A percentile compares a stretch with the other conserved stretches of the same genome.
These are phyloP conservation scores for Phenacoccus solenopsis DNA, from an alignment of 1,140 invertebrate species.

Conservation along the genomic window DNA sequence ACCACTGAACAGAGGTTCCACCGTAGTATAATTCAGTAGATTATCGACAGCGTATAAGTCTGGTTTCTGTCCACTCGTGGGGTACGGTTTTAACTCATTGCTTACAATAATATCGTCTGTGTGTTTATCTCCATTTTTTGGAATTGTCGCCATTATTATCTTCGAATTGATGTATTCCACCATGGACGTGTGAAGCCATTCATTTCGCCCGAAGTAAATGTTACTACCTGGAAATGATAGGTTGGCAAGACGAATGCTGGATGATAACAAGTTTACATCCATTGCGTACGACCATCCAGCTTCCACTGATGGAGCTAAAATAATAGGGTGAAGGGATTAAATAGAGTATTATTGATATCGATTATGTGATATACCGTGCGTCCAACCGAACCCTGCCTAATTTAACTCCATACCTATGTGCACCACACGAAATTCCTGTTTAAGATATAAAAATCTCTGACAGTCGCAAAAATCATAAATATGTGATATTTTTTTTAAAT, in stretches of 20 bases:
- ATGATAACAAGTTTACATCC: conserved; percentile 42
- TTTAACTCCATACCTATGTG: too few relatives aligned
- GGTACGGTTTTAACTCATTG: not conserved
- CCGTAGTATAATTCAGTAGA: not conserved
- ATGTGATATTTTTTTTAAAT: too few relatives aligned
- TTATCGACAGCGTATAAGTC: not conserved
- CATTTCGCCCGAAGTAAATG: not conserved
- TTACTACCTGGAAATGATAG: not conserved
- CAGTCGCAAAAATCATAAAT: too few relatives aligned
- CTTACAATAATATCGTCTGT: not conserved
- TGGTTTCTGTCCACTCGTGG: not conserved
- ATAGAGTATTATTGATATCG: too few relatives aligned
- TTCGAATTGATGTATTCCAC: not conserved
- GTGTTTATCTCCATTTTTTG: not conserved
- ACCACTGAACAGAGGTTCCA: not conserved
- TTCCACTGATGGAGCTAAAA: conserved; percentile 37
- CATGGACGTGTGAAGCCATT: not conserved
- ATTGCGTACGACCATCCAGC: conserved; percentile 39
- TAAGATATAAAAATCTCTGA: too few relatives aligned
- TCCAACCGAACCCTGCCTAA: too few relatives aligned
- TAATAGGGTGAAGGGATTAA: conserved; percentile 1
- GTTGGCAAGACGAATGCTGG: conserved; percentile 36
- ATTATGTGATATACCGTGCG: too few relatives aligned
- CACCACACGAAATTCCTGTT: too few relatives aligned
- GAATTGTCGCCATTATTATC: conserved; percentile 4